Evolutionary conservation across 1,140 invertebrate species (phyloP).

Genomic region (Anoplophora glabripennis): DNA sequence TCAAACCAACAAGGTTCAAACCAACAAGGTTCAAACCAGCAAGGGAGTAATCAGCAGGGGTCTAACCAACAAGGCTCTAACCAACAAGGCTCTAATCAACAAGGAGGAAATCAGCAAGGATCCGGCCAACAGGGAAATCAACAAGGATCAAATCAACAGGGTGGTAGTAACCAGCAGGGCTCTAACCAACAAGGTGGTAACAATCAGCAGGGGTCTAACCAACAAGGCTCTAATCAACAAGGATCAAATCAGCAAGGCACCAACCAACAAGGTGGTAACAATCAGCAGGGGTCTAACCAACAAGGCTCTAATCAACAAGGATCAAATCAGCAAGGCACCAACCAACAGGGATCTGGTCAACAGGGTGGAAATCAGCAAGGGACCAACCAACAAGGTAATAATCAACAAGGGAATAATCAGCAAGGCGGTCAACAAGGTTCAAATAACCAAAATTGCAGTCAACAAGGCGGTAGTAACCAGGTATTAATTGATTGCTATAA

Average conservation of each 20-base stretch:
- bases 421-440: conserved; percentile 18
- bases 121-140: conserved; percentile 35
- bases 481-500: too few relatives aligned
- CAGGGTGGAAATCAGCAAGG: conserved; percentile 19
- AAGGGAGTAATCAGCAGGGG: conserved; percentile 6
- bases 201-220: conserved; percentile 22
- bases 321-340: conserved; percentile 16
- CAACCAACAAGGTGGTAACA: not conserved
- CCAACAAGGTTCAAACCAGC: too few relatives aligned
- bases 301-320: not conserved
- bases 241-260: too few relatives aligned
- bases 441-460: conserved; percentile 17
- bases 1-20: not conserved
- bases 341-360: conserved; percentile 30
- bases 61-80: conserved; percentile 17
- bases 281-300: too few relatives aligned
- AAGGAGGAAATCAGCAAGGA: conserved; percentile 34
- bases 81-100: conserved; percentile 27
- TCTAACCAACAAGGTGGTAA: conserved; percentile 24
- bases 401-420: conserved; percentile 20
- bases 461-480: not conserved
- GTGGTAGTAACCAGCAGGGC: conserved; percentile 25
- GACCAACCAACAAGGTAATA: conserved; percentile 24
- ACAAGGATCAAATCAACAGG: conserved; percentile 24
- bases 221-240: not conserved